Percentiles rank a stretch among this genome's conserved stretches.
phyloP scores from a whole-genome alignment of 2,797 vertebrate species.

The Sebastes goodei region DNA sequence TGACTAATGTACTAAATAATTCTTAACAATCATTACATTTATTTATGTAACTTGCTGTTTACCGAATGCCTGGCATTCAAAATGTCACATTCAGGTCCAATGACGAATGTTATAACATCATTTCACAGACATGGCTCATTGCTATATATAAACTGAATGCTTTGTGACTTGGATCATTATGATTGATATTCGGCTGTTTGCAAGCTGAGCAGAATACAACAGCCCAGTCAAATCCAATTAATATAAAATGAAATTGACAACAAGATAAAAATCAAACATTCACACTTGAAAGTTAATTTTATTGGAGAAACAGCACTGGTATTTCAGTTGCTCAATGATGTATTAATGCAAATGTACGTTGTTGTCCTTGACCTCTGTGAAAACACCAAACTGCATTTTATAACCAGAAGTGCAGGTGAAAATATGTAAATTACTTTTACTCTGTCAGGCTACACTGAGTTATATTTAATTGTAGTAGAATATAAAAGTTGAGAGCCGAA shows the following conservation, averaged over 20 bases:
- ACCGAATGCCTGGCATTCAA: neutral
- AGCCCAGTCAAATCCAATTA: neutral
- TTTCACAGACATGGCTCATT: neutral
- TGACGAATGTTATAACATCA: neutral
- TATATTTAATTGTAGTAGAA: neutral
- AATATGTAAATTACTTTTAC: neutral
- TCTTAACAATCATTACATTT: neutral
- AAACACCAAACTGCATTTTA: neutral
- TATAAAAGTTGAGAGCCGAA: neutral
- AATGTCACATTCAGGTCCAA: neutral
- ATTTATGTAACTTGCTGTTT: neutral
- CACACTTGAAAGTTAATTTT: neutral
- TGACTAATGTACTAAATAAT: neutral
- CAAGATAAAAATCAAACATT: neutral
- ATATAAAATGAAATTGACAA: too few species aligned
- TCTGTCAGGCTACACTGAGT: neutral
- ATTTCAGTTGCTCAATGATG: neutral
- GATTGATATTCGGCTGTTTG: neutral
- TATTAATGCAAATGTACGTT: neutral
- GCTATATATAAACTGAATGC: neutral
- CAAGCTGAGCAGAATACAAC: neutral
- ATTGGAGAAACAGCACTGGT: too few species aligned
- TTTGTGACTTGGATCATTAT: neutral
- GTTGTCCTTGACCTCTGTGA: neutral
- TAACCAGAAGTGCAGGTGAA: neutral